Base-by-base conservation (phyloP, 2,113 vertebrate genomes). In the Psammodynastes pulverulentus region DNA sequence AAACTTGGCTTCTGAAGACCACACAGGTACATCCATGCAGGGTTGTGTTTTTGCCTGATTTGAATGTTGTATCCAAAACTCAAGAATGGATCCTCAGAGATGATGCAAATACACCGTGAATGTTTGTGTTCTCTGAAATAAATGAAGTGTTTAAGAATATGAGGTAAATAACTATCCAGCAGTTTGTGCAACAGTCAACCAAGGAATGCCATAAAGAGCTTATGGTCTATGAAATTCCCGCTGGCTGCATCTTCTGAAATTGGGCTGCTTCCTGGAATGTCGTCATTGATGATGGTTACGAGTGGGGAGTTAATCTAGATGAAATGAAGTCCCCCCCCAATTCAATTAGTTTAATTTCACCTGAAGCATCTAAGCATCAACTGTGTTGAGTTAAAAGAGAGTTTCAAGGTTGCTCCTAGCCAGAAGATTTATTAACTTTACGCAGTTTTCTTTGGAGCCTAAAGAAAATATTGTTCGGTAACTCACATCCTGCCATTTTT, bases 281-380 rank as follows among this genome's bases (percentile, higher is more conserved):
- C 89, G 94, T 87, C 90, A 26, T 87, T 93, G 45, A 6, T 92
- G 94, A 95, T 93, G 91, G 92, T 93, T 91, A 62, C 90, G 88
- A 96, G 95, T 89, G 91, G 94, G 92, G 93, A 89, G 95, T 95
- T 94, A 45, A 95, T 97, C 94, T 94, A 90, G 96, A 94, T 93
- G 94, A 94, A 93, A 89, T 91, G 92, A 90, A 91, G 91, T 67
- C 67, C 24, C 1, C 3, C 6, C 0, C 95, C 93, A 94, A 94
- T 94, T 95, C 92, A 90, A 96, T 97, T 95, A 96, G 91, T 51
- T 93, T 94, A 96, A 97, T 58, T 96, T 93, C 94, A 86, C 92
- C 91, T 92, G 92, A 95, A 95, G 93, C 93, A 85, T 93, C 90
- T 95, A 91, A 94, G 94, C n/a, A 89, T 92, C 72, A 94, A 95